Conservation (phyloP, 2,888 invertebrate genomes). For the Drosophila recens region DNA sequence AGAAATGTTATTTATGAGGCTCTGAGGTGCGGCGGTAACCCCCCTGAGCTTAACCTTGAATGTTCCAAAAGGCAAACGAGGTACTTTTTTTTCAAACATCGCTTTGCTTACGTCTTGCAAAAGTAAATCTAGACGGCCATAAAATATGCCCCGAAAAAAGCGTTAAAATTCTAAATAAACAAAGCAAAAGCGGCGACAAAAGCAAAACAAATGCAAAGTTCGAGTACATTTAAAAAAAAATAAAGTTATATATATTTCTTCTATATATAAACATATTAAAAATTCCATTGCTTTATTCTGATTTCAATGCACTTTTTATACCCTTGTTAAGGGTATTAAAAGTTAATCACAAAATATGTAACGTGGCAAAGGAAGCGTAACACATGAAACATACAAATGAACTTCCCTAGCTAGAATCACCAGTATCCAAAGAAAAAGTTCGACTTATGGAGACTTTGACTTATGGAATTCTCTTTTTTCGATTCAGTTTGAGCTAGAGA, state of each 20-base stretch:
- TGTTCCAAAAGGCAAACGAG: constrained; percentile 16
- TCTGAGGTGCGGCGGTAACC: background rate
- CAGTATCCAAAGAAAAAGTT: too few relatives aligned
- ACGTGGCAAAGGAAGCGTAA: background rate
- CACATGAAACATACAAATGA: too few relatives aligned
- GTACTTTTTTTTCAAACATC: constrained; percentile 11
- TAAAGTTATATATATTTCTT: constrained; percentile 5
- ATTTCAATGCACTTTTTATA: constrained; percentile 75
- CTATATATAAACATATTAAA: constrained; percentile 41
- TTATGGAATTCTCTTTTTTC: too few relatives aligned
- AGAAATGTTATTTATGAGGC: constrained; percentile 56
- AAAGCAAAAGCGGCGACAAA: constrained; percentile 42
- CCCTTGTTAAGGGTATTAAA: background rate
- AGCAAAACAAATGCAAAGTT: constrained; percentile 60
- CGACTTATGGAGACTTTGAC: too few relatives aligned
- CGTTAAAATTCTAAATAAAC: constrained; percentile 67
- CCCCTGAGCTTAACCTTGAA: constrained; percentile 18
- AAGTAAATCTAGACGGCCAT: constrained; percentile 59
- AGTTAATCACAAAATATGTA: background rate
- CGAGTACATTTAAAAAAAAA: constrained; percentile 54
- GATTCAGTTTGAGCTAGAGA: too few relatives aligned
- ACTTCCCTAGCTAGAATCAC: too few relatives aligned
- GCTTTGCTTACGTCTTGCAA: constrained; percentile 29
- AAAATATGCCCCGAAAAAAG: constrained; percentile 51
- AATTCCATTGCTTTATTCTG: constrained; percentile 64